Percentiles rank a stretch among this genome's conserved stretches.
Conservation (phyloP, 2,113 vertebrate species). For the Halichoeres trimaculatus region DNA sequence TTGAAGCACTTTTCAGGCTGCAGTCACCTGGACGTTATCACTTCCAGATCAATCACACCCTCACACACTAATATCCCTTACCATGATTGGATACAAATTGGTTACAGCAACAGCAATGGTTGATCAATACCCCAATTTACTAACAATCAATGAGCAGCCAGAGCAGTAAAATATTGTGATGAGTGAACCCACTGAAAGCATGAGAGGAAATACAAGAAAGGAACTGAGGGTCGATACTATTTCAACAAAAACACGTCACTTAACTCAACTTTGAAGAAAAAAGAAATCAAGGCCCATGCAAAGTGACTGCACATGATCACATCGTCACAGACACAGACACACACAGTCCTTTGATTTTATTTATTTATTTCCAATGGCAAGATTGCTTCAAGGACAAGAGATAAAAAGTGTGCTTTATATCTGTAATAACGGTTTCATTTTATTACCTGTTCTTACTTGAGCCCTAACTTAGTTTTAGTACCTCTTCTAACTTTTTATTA, state of each 20-base stretch:
- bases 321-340: not conserved
- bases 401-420: constrained; percentile 50
- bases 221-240: not conserved
- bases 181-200: constrained; percentile 57
- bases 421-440: constrained; percentile 45
- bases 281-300: not conserved
- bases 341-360: not conserved
- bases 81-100: constrained; percentile 74
- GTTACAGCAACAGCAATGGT: constrained; percentile 65
- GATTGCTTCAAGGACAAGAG: constrained; percentile 18
- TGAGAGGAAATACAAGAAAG: constrained; percentile 47
- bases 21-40: constrained; percentile 26
- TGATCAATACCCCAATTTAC: constrained; percentile 80
- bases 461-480: constrained; percentile 56
- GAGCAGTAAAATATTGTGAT: constrained; percentile 72
- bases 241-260: constrained; percentile 10
- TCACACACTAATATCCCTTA: constrained; percentile 54
- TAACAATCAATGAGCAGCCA: constrained; percentile 65
- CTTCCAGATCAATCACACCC: constrained; percentile 68
- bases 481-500: constrained; percentile 59
- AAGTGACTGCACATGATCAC: not conserved
- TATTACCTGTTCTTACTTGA: constrained; percentile 44
- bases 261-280: constrained; percentile 30
- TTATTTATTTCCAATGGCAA: not conserved
- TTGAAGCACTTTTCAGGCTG: not conserved